A percentile compares a stretch with the other conserved stretches of the same genome.
phyloP scores from a whole-genome alignment of 2,113 vertebrate species.

The Etheostoma cragini region DNA sequence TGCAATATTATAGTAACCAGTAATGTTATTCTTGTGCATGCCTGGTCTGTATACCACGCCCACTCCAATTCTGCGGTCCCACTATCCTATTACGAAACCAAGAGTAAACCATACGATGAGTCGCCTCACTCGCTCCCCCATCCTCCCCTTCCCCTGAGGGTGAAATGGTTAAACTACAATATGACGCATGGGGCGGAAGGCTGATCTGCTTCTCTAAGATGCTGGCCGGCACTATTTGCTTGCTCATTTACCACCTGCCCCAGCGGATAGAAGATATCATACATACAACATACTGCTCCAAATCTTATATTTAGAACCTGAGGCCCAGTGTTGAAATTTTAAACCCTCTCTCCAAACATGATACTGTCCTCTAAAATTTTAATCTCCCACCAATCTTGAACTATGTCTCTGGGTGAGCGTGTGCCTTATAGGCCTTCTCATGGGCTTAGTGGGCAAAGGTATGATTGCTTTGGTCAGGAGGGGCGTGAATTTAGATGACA shows the following conservation, averaged over 20 bases:
- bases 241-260: constrained; percentile 87
- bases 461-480: background rate
- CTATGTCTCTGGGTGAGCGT: constrained; percentile 3
- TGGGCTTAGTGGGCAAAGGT: background rate
- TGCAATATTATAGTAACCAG: constrained; percentile 36
- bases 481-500: background rate
- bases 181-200: constrained; percentile 63
- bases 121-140: background rate
- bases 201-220: constrained; percentile 60
- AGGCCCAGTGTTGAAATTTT: constrained; percentile 88
- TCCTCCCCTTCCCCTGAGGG: background rate
- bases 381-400: constrained; percentile 76
- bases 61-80: constrained; percentile 39
- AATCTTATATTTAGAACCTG: constrained; percentile 92
- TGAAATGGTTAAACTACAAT: constrained; percentile 66
- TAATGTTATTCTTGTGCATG: constrained; percentile 22
- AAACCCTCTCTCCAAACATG: constrained; percentile 87
- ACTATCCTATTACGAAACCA: constrained; percentile 61
- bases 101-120: constrained; percentile 66
- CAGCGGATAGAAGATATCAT: constrained; percentile 88
- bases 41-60: constrained; percentile 20
- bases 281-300: constrained; percentile 81
- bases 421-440: constrained; percentile 3
- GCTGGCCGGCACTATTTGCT: constrained; percentile 78
- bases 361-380: constrained; percentile 87